phyloP scores from a whole-genome alignment of 2,888 invertebrate species.

The Plagodis pulveraria region DNA sequence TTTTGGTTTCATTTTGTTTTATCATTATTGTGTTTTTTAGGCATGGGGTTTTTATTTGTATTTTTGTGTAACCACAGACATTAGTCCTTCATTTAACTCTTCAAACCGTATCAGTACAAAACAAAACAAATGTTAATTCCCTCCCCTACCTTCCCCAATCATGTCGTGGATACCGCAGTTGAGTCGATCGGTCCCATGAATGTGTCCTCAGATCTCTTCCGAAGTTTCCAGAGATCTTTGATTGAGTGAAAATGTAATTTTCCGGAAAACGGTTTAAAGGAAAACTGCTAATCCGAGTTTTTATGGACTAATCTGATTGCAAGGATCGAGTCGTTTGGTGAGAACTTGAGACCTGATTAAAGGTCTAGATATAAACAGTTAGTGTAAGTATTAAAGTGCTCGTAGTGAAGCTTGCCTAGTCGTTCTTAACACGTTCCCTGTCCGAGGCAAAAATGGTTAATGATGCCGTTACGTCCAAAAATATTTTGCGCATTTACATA shows the following conservation, averaged over 20 bases:
- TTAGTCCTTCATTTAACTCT: too few relatives aligned
- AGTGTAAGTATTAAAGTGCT: too few relatives aligned
- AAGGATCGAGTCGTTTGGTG: slow-evolving; percentile 18
- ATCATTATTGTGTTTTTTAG: too few relatives aligned
- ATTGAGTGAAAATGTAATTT: slow-evolving; percentile 26
- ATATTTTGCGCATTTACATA: too few relatives aligned
- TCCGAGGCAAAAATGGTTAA: too few relatives aligned
- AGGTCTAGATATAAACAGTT: too few relatives aligned
- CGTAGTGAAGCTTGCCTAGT: too few relatives aligned
- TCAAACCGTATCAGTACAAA: neutral
- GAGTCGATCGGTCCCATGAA: slow-evolving; percentile 7
- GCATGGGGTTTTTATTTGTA: too few relatives aligned
- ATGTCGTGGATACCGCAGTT: slow-evolving; percentile 18
- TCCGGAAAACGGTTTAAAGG: slow-evolving; percentile 24
- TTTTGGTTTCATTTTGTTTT: too few relatives aligned
- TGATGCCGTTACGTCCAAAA: too few relatives aligned
- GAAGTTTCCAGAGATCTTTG: slow-evolving; percentile 10
- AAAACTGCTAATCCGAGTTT: slow-evolving; percentile 21
- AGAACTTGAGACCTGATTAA: neutral
- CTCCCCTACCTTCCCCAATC: slow-evolving; percentile 12
- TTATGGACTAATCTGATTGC: slow-evolving; percentile 19
- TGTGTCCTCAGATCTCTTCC: slow-evolving; percentile 7
- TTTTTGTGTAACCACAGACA: too few relatives aligned
- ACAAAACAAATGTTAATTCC: slow-evolving; percentile 8
- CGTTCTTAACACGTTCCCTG: too few relatives aligned